Evolutionary conservation across 2,113 vertebrate species (phyloP), one percentile per base, ranked within the genome.

Genomic region (Alligator mississippiensis): DNA sequence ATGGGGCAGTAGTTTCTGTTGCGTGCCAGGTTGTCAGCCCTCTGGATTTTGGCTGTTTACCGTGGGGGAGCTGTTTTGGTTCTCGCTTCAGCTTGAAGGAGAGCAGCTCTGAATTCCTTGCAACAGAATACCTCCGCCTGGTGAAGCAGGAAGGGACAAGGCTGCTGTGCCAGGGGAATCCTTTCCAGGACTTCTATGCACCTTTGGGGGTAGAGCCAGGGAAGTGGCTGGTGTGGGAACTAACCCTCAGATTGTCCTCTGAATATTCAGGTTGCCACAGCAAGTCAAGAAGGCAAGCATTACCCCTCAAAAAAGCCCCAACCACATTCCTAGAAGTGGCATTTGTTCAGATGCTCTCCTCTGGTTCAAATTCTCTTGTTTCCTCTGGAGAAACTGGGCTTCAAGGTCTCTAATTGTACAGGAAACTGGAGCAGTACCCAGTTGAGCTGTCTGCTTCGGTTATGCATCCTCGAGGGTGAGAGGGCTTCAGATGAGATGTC

Each of bases 221-320:
- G 0, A 1, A 72, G 61, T 47, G 57, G 24, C 58, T 0, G 1
- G 2, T 3, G 16, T 22, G 22, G 4, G 64, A 34, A 4, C 0
- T 5, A 11, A 54, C 70, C 85, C 90, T 27, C 19, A 16, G 16
- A 5, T 68, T 68, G 16, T 68, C n/a, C 64, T 68, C 19, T 30
- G n/a, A 28, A 16, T 68, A 30, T 14, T 68, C 64, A 18, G 18
- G 64, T 28, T n/a, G 30, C 30, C 7, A n/a, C 64, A 30, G 64
- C 16, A 18, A 68, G n/a, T 16, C 64, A 28, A 19, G 30, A 30
- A 68, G 9, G n/a, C 64, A 68, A 17, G 9, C 5, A n/a, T 68
- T 68, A 30, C 28, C 28, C 47, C 47, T 47, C 47, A 47, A 47
- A 47, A 30, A 19, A 30, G 9, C 64, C 5, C n/a, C 28, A 68